Evolutionary conservation across 2,888 invertebrate species (phyloP).

Genomic region (Eustalomyia histrio): DNA sequence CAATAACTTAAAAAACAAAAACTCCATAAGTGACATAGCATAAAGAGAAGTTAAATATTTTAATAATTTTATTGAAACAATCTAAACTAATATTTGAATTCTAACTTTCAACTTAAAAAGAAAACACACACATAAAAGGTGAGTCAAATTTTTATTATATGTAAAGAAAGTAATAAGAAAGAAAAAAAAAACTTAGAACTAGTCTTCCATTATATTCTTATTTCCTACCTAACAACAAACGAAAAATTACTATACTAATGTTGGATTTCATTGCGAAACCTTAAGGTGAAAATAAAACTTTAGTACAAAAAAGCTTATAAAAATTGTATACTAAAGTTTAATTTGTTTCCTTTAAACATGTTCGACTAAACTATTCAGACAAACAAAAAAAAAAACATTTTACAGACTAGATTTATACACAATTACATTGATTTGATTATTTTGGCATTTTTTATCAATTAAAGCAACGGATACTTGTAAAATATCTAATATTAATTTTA

Average conservation of each 20-base stretch:
- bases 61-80: not conserved
- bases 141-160: constrained; percentile 42
- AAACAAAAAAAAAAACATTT: too few relatives aligned
- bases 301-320: not conserved
- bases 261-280: not conserved
- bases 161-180: constrained; percentile 12
- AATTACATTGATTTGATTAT: not conserved
- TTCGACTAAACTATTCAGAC: not conserved
- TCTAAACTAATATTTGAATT: not conserved
- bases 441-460: not conserved
- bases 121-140: constrained; percentile 47
- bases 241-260: not conserved
- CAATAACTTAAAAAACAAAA: constrained; percentile 2
- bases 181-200: constrained; percentile 54
- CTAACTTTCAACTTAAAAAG: not conserved
- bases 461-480: constrained; percentile 3
- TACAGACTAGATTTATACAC: not conserved
- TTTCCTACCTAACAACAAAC: constrained; percentile 36
- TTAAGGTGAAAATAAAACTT: not conserved
- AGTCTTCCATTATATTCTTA: constrained; percentile 63
- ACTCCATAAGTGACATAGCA: constrained; percentile 5
- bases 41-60: constrained; percentile 6
- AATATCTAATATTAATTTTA: constrained; percentile 15
- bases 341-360: not conserved
- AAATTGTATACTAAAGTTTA: constrained; percentile 2